Percentiles rank a stretch among this genome's conserved stretches.
Evolutionary conservation across 92 coral and sea anemone species (phyloP).

Genomic region (Hydrozoanthus gracilis): DNA sequence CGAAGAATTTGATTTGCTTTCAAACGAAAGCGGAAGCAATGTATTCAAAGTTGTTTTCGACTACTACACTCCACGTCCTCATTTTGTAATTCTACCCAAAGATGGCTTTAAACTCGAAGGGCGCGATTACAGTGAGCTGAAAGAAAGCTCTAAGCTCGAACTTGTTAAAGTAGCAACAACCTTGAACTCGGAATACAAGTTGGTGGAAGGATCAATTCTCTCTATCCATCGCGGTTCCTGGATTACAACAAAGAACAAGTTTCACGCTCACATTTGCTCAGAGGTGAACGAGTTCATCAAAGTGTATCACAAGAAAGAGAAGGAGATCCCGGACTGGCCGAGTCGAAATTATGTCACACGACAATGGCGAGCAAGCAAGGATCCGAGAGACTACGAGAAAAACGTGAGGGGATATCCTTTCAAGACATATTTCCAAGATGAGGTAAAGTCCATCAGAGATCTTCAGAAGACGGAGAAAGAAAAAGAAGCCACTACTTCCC

Average conservation of each 20-base stretch:
- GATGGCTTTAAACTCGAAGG: slow-evolving; percentile 43
- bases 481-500: neutral
- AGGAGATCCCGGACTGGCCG: slow-evolving; percentile 75
- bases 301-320: slow-evolving; percentile 46
- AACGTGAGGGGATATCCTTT: slow-evolving; percentile 68
- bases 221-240: slow-evolving; percentile 86
- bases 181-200: slow-evolving; percentile 52
- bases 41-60: slow-evolving; percentile 71
- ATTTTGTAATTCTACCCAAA: slow-evolving; percentile 73
- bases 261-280: slow-evolving; percentile 74
- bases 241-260: slow-evolving; percentile 63
- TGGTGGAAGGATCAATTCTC: slow-evolving; percentile 49
- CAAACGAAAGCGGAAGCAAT: slow-evolving; percentile 53
- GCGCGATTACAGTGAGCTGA: slow-evolving; percentile 30
- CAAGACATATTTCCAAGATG: slow-evolving; percentile 59
- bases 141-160: slow-evolving; percentile 12
- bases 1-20: slow-evolving; percentile 56
- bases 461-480: slow-evolving; percentile 1
- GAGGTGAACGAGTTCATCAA: slow-evolving; percentile 61
- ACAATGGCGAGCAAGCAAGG: slow-evolving; percentile 70
- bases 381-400: slow-evolving; percentile 58
- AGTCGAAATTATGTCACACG: slow-evolving; percentile 62
- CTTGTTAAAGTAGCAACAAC: slow-evolving; percentile 60
- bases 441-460: slow-evolving; percentile 47
- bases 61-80: slow-evolving; percentile 80